A percentile compares a stretch with the other conserved stretches of the same genome.
Conservation (phyloP, 2,113 vertebrate species). For the Cinclus cinclus region DNA sequence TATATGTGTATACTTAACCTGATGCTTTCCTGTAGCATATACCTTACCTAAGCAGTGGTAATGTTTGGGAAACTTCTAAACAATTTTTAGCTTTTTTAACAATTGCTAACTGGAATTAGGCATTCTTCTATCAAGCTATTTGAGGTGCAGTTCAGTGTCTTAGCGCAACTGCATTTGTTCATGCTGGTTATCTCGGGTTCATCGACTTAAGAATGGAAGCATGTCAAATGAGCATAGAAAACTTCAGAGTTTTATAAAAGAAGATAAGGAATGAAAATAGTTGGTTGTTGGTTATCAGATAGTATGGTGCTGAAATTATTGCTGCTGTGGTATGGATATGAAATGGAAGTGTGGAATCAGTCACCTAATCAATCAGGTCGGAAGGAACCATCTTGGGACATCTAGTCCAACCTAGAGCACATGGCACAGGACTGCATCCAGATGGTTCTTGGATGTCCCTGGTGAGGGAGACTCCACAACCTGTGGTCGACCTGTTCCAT, state of each 20-base stretch:
- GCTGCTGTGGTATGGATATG: not conserved
- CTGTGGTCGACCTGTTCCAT: not conserved
- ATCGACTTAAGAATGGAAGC: not conserved
- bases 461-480: not conserved
- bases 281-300: not conserved
- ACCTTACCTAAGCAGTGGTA: not conserved
- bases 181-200: not conserved
- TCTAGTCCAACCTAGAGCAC: not conserved
- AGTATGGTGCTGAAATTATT: not conserved
- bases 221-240: not conserved
- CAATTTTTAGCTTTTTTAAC: not conserved
- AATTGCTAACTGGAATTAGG: not conserved
- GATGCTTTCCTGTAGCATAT: not conserved
- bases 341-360: not conserved
- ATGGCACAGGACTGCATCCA: not conserved
- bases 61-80: not conserved
- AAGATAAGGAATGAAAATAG: not conserved
- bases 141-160: not conserved
- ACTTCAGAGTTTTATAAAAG: not conserved
- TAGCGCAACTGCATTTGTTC: not conserved
- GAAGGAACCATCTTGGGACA: not conserved
- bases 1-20: not conserved
- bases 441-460: not conserved
- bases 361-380: not conserved
- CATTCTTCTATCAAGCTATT: not conserved